Base-by-base conservation (phyloP, 2,888 invertebrate genomes). In the Pristionchus mayeri region DNA sequence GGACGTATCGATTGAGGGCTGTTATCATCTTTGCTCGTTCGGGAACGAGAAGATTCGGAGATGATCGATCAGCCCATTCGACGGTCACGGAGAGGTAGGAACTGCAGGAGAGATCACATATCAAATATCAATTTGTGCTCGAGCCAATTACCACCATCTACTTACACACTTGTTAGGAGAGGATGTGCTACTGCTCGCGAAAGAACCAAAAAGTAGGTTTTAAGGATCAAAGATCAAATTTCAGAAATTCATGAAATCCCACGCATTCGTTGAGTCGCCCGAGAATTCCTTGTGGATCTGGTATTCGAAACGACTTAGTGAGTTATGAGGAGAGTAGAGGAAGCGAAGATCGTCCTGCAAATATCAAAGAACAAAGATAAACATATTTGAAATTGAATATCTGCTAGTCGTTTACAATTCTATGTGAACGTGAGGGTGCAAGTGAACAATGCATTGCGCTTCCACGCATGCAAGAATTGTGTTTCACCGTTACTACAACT, bases 311-410 rank as follows among this genome's bases (percentile, higher is more conserved):
- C 92, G 85, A 7, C 92, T 91, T 44, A 89, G 88, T 21, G 92
- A 91, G 75, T 91, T 85, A 71, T 89, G 88, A 3, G 92, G 92
- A 3, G 92, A 93, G 83, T 92, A 92, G 21, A 92, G 86, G 86
- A 92, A 92, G 1, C 92, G 89, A 57, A 92, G 87, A 85, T 92
- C 92, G 85, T 92, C 92, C 90, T 92, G 85, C 80, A 88, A 37
- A 85, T 37, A 16, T n/a, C 18, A 85, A 84, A 84, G 78, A 75
- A 60, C n/a, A n/a, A n/a, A n/a, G n/a, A n/a, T n/a, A n/a, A n/a
- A n/a, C n/a, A n/a, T n/a, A n/a, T n/a, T n/a, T n/a, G n/a, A n/a
- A n/a, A n/a, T n/a, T n/a, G n/a, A n/a, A n/a, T n/a, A n/a, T n/a
- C n/a, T n/a, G n/a, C n/a, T n/a, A n/a, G n/a, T n/a, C n/a, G n/a